Conservation (phyloP, 2,113 vertebrate genomes). For the mouse (Mus musculus) region DNA sequence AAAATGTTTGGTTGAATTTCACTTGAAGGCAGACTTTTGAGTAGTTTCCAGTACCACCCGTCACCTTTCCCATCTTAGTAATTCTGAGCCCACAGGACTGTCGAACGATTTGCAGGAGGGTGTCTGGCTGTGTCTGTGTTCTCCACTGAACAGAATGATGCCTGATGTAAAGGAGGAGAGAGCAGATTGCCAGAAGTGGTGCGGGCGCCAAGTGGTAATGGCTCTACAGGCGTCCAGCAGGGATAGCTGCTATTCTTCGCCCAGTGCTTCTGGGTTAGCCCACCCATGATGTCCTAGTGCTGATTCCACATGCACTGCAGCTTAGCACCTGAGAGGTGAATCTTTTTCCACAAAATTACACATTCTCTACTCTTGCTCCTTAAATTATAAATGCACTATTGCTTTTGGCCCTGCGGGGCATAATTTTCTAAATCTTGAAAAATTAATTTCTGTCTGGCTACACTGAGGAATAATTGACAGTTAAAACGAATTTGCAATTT, state of each 20-base stretch:
- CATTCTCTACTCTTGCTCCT: background rate
- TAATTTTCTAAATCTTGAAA: conserved; percentile 24
- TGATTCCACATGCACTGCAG: background rate
- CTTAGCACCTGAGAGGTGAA: background rate
- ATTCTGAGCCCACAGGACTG: background rate
- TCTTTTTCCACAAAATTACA: background rate
- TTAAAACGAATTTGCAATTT: background rate
- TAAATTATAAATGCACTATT: background rate
- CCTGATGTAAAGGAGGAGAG: background rate
- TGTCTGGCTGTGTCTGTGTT: background rate
- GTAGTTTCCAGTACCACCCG: background rate
- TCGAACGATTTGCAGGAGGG: background rate
- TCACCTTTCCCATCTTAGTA: background rate
- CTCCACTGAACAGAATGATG: background rate
- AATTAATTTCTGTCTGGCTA: background rate
- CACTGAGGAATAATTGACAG: conserved; percentile 34
- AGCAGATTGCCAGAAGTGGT: background rate
- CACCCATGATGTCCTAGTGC: background rate
- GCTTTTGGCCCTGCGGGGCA: background rate
- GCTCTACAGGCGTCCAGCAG: background rate
- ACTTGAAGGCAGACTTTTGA: conserved; percentile 23
- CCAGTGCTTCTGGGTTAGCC: background rate
- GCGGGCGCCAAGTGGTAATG: background rate
- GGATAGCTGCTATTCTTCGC: too few relatives aligned
- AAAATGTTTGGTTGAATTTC: conserved; percentile 11